Conservation (phyloP, 1,140 invertebrate genomes). For the Euura lappo region DNA sequence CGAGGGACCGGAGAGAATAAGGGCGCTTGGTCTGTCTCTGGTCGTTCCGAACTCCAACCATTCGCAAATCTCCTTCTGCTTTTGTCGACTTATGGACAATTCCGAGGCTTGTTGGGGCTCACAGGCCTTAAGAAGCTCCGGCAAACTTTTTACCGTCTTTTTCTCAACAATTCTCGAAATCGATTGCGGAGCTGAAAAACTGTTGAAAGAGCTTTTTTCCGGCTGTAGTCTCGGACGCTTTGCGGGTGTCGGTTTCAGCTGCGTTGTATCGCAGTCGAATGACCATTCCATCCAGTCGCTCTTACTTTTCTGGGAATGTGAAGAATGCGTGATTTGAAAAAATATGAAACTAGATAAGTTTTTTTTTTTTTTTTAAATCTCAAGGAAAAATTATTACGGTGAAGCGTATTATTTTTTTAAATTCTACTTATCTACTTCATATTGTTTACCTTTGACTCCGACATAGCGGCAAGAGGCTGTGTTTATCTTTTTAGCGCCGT, state of each 20-base stretch:
- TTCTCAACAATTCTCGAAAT: conserved; percentile 22
- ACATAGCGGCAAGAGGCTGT: background rate
- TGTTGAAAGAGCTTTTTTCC: background rate
- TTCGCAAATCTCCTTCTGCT: conserved; percentile 48
- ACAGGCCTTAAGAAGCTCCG: conserved; percentile 42
- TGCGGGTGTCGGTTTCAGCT: background rate
- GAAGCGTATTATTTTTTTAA: no score
- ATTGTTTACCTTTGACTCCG: background rate
- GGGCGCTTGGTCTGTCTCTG: conserved; percentile 59
- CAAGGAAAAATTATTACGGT: no score
- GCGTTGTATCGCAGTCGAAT: conserved; percentile 23
- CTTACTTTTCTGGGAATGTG: conserved; percentile 22
- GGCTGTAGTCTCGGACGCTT: background rate
- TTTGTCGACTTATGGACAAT: conserved; percentile 50
- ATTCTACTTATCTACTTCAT: background rate
- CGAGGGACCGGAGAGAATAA: conserved; percentile 73
- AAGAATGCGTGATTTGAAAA: background rate
- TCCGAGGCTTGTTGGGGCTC: conserved; percentile 45
- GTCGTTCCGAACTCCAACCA: conserved; percentile 43
- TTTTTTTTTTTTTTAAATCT: no score
- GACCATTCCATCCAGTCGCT: conserved; percentile 24
- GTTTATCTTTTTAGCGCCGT: no score
- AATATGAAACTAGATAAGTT: background rate
- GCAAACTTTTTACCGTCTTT: conserved; percentile 33
- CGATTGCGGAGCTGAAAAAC: background rate